These are phyloP conservation scores for Zhengitettix transpicula DNA, from an alignment of 2,888 invertebrate genomes.

Conservation along the genomic window DNA sequence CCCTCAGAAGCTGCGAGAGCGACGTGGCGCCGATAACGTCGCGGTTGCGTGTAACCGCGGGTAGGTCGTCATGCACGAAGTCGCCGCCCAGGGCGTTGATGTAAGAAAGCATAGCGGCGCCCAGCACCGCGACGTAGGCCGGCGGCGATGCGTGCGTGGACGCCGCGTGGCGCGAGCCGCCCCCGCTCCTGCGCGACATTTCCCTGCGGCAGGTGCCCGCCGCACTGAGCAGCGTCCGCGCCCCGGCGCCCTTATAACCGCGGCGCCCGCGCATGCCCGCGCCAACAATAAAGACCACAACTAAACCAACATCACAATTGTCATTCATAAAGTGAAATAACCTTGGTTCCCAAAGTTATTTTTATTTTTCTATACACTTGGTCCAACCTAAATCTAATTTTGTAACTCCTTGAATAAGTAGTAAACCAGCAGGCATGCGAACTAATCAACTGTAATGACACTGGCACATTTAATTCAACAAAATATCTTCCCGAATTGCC, in stretches of 20 bases:
- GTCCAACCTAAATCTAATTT: no score
- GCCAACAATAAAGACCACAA: no score
- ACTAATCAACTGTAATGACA: no score
- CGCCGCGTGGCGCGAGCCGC: background rate
- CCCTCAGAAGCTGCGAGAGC: constrained; percentile 43
- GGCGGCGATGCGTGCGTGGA: background rate
- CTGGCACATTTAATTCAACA: no score
- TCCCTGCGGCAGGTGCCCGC: background rate
- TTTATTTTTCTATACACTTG: no score
- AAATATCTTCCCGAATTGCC: no score
- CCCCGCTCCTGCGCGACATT: background rate
- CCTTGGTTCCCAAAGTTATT: no score
- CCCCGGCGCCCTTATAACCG: background rate
- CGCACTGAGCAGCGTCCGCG: background rate
- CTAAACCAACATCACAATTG: no score
- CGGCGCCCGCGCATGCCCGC: no score
- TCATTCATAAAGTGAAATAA: no score
- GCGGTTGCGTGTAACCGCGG: constrained; percentile 62
- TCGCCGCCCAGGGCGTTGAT: constrained; percentile 59
- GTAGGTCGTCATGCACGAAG: constrained; percentile 78
- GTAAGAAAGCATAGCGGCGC: constrained; percentile 47
- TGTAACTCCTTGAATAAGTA: no score
- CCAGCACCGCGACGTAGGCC: constrained; percentile 37
- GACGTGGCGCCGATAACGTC: constrained; percentile 57
- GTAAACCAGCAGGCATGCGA: no score